phyloP scores from a whole-genome alignment of 2,113 vertebrate species.

The Herpetotheres cachinnans region DNA sequence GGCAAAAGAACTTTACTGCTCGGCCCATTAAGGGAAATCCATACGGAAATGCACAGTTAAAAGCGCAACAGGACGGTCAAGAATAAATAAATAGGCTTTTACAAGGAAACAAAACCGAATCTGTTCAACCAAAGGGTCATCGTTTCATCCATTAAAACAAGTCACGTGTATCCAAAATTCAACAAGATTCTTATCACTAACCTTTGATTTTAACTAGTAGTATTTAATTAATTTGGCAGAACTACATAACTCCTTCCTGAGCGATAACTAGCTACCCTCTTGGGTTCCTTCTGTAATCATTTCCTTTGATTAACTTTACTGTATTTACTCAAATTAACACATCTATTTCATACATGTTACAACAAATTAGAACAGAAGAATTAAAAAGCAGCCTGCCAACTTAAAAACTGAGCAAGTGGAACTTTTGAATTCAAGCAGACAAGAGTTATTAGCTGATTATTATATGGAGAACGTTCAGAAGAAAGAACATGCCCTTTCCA shows the following conservation, averaged over 20 bases:
- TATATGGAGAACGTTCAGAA: conserved; percentile 51
- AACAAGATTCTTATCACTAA: conserved; percentile 1
- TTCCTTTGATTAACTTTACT: conserved; percentile 61
- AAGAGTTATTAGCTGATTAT: conserved; percentile 62
- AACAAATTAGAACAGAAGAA: conserved; percentile 62
- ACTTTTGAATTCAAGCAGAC: conserved; percentile 59
- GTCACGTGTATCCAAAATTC: neutral
- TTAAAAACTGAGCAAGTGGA: conserved; percentile 34
- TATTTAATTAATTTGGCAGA: conserved; percentile 58
- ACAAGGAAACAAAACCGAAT: neutral
- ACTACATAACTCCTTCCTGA: neutral
- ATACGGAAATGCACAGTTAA: neutral
- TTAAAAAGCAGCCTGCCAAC: conserved; percentile 58
- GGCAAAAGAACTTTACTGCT: neutral
- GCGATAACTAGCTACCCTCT: neutral
- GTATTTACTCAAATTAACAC: conserved; percentile 62
- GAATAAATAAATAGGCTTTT: neutral
- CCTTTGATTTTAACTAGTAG: conserved; percentile 35
- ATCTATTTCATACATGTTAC: conserved; percentile 58
- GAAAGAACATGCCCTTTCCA: conserved; percentile 64
- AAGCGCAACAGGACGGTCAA: neutral
- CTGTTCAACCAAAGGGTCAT: neutral
- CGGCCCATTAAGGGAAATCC: neutral
- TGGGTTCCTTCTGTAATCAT: conserved; percentile 47
- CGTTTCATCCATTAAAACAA: neutral